Evolutionary conservation across 2,113 vertebrate species (phyloP).

Genomic region (Ageneiosus marmoratus): DNA sequence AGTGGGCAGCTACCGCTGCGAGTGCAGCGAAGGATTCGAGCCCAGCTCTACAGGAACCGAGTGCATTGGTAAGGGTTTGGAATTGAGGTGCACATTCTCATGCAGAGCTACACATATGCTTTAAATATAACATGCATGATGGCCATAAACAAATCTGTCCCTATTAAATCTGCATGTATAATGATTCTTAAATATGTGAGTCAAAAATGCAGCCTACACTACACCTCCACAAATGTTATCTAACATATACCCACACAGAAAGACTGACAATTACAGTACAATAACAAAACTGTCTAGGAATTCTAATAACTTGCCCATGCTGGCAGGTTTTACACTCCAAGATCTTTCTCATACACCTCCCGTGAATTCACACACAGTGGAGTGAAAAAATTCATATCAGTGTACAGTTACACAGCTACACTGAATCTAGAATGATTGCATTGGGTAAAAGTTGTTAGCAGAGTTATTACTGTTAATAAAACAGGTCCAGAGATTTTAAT

Average conservation of each 20-base stretch:
- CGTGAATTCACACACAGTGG: not conserved
- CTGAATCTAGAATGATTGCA: not conserved
- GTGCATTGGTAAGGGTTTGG: constrained; percentile 81
- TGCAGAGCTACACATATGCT: constrained; percentile 11
- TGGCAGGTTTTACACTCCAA: not conserved
- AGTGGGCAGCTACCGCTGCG: constrained; percentile 86
- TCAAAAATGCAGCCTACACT: not conserved
- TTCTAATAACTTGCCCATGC: not conserved
- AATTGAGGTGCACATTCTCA: constrained; percentile 11
- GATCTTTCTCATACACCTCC: not conserved
- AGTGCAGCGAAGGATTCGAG: constrained; percentile 88
- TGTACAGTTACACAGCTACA: not conserved
- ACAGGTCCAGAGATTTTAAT: not conserved
- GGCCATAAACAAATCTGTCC: constrained; percentile 10
- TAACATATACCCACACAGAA: not conserved
- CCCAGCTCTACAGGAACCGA: constrained; percentile 82
- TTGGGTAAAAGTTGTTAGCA: not conserved
- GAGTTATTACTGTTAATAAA: not conserved
- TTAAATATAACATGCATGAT: not conserved
- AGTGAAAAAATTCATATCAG: not conserved
- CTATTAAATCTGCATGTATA: not conserved
- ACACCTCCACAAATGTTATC: constrained; percentile 13
- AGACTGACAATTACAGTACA: not conserved
- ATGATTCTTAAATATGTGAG: not conserved
- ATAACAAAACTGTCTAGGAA: not conserved